Evolutionary conservation across 2,113 vertebrate species (phyloP).

Genomic region (Entomyzon cyanotis): DNA sequence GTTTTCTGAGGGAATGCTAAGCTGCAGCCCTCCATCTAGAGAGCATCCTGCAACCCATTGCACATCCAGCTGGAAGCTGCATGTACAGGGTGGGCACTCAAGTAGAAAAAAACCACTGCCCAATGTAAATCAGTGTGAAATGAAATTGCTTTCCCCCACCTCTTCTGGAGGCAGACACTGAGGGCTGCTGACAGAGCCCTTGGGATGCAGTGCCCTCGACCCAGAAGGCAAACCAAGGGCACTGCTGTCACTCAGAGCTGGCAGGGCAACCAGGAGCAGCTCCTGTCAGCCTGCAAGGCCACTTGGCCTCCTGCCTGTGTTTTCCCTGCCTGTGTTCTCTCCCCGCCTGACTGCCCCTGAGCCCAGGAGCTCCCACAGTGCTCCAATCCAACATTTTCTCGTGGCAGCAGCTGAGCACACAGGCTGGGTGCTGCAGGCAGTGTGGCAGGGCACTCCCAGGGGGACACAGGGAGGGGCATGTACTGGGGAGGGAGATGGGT

Average conservation of each 20-base stretch:
- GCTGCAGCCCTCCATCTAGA: background rate
- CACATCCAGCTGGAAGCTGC: background rate
- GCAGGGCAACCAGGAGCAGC: background rate
- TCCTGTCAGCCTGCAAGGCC: background rate
- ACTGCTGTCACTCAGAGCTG: background rate
- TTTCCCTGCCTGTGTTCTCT: background rate
- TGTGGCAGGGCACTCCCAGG: background rate
- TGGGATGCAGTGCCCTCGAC: accelerated
- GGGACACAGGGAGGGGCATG: accelerated
- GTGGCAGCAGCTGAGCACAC: background rate
- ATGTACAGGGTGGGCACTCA: background rate
- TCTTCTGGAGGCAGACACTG: background rate
- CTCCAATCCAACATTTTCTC: background rate
- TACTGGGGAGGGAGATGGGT: background rate
- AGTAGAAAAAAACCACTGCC: accelerated
- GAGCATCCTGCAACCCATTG: background rate
- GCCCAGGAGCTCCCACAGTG: background rate
- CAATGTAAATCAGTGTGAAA: background rate
- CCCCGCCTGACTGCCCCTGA: background rate
- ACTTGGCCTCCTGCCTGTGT: background rate
- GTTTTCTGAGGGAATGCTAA: background rate
- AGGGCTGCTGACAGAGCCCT: background rate
- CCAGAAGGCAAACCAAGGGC: background rate
- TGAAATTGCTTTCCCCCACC: background rate
- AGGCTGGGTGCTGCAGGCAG: background rate